Base-by-base conservation (phyloP, 2,113 vertebrate genomes). In the Leptocoma aspasia region DNA sequence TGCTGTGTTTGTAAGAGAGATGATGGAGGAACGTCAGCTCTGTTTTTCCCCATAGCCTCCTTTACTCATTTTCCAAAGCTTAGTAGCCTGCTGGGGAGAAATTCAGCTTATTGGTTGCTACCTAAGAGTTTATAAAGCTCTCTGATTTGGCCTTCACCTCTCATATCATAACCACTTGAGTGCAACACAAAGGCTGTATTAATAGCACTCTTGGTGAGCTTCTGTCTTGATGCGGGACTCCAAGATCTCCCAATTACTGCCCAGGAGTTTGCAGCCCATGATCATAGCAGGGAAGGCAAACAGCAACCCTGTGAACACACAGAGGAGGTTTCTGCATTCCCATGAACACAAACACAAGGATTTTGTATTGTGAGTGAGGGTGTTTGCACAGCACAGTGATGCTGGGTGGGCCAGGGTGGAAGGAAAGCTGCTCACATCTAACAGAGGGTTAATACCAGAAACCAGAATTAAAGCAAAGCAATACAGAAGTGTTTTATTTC, bases 401-500 rank as follows among this genome's bases (percentile, higher is more conserved):
- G n/a, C 24, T 73, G 42, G 7, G 17, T 45, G 28, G 86, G 30
- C 11, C 61, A 37, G 35, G 23, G 24, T 54, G 22, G 53, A 33
- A 66, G 42, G 17, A 84, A 39, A 54, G 39, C 19, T 73, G 8
- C 57, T 90, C 64, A 52, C 39, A 9, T 70, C 39, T 81, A 56
- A 22, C 6, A 50, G 81, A 76, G 69, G 28, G 70, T 92, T 97
- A 96, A 91, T 70, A 69, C 11, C 81, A 95, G 92, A 70, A 45
- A 49, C 4, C 4, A 70, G 80, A 86, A 92, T 70, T 86, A 95
- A 96, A 97, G 75, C 54, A 86, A 70, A 95, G 52, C 75, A 60
- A 15, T 89, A 81, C 45, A 92, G 52, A 95, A 71, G 39, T 88
- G 71, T 64, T 90, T 97, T 94, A 91, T 93, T 97, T 92, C 76